These are phyloP conservation scores for Threskiornis aethiopicus DNA, from an alignment of 2,797 vertebrate genomes.

Conservation along the genomic window DNA sequence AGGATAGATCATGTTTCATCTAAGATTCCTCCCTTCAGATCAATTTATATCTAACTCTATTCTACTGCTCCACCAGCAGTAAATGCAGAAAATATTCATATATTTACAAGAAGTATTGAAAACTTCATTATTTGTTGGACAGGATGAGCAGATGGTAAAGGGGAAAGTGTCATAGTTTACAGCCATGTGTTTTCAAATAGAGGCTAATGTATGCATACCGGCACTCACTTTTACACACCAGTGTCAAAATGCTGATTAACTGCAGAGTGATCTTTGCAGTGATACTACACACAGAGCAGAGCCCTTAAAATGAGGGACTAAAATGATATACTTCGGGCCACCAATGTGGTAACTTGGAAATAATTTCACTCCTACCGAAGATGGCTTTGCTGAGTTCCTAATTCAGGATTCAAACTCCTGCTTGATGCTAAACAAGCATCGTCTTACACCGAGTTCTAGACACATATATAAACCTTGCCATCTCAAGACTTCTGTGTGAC, in stretches of 20 bases:
- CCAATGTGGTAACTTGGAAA: background rate
- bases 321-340: background rate
- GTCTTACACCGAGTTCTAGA: background rate
- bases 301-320: background rate
- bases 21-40: background rate
- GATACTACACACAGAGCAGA: background rate
- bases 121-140: background rate
- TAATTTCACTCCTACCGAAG: background rate
- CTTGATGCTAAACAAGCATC: background rate
- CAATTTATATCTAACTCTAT: background rate
- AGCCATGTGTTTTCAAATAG: constrained; percentile 16
- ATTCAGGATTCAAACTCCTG: background rate
- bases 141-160: background rate
- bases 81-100: background rate
- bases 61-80: background rate
- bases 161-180: constrained; percentile 15
- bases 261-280: background rate
- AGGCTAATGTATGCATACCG: background rate
- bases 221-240: background rate
- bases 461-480: background rate
- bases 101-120: background rate
- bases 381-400: background rate
- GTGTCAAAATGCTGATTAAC: constrained; percentile 25
- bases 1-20: background rate
- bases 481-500: background rate